Conservation (phyloP, 2,797 vertebrate species). For the Hoplostethus mediterraneus region DNA sequence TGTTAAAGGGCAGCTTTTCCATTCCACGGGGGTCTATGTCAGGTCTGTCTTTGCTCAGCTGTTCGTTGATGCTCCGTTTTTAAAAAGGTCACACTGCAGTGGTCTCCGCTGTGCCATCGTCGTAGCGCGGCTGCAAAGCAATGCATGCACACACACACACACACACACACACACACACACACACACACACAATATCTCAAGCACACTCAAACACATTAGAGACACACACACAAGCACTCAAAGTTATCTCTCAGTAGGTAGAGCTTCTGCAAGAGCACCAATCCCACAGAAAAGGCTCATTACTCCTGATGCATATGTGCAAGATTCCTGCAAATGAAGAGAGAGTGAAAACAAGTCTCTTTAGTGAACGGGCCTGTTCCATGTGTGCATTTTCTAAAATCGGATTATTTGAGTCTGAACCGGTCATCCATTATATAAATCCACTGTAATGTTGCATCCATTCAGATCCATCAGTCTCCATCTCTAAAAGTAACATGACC, state of each 20-base stretch:
- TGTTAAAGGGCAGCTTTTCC: conserved; percentile 76
- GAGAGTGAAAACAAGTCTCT: conserved; percentile 28
- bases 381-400: background rate
- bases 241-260: conserved; percentile 45
- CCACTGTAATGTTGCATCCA: background rate
- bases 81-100: conserved; percentile 52
- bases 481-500: conserved; percentile 15
- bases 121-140: conserved; percentile 1
- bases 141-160: background rate
- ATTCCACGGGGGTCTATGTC: conserved; percentile 41
- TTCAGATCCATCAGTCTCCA: conserved; percentile 10
- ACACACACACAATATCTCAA: background rate
- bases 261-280: conserved; percentile 45
- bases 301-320: conserved; percentile 30
- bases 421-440: background rate
- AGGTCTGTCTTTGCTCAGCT: conserved; percentile 45
- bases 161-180: background rate
- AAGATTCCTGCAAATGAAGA: conserved; percentile 38
- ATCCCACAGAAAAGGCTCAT: conserved; percentile 56
- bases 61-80: conserved; percentile 29
- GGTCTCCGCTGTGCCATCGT: conserved; percentile 30
- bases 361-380: conserved; percentile 25
- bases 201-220: background rate
- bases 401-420: background rate
- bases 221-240: conserved; percentile 10